Evolutionary conservation across 2,113 vertebrate species (phyloP).

Genomic region (Erpornis zantholeuca): DNA sequence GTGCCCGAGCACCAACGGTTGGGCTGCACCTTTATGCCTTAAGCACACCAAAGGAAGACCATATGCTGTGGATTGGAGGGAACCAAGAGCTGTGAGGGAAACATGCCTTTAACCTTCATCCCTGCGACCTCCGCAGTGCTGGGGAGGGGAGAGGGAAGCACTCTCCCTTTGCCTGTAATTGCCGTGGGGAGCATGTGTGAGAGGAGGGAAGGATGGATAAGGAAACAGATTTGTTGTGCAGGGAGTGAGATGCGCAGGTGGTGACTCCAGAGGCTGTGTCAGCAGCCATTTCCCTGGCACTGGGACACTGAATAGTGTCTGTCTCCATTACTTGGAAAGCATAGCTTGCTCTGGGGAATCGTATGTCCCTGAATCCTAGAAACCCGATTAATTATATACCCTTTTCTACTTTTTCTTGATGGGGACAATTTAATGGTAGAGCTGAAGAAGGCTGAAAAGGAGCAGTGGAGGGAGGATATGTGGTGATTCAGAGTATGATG

Average conservation of each 20-base stretch:
- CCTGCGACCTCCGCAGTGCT: background rate
- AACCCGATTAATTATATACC: background rate
- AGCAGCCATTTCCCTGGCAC: background rate
- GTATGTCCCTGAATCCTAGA: background rate
- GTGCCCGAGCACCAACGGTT: background rate
- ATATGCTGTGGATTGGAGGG: background rate
- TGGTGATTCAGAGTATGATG: background rate
- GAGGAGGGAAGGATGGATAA: background rate
- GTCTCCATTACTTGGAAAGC: background rate
- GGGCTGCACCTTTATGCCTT: background rate
- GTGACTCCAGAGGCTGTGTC: fast-evolving
- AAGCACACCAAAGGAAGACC: background rate
- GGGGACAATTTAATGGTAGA: background rate
- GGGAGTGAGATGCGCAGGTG: fast-evolving
- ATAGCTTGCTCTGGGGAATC: background rate
- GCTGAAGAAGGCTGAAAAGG: background rate
- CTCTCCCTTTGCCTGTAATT: background rate
- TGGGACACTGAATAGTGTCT: fast-evolving
- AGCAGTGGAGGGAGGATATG: background rate
- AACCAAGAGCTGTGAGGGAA: background rate
- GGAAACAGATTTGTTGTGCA: background rate
- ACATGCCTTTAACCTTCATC: background rate
- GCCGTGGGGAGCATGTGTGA: background rate
- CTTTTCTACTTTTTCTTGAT: background rate
- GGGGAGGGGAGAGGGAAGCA: background rate